A percentile compares a stretch with the other conserved stretches of the same genome.
Conservation (phyloP, 2,888 invertebrate species). For the Maniola hyperantus region DNA sequence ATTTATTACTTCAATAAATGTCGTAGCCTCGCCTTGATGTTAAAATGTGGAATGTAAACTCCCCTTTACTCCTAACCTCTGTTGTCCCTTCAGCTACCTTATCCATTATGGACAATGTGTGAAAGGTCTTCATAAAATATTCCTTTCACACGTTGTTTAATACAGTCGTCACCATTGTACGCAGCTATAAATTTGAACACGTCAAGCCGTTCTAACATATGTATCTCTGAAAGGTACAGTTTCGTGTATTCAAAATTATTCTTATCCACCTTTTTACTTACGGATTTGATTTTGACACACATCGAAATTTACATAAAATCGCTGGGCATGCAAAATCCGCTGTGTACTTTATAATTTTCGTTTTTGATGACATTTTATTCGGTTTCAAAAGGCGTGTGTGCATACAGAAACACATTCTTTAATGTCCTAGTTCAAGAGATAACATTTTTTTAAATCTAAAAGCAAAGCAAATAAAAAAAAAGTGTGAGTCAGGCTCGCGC, state of each 20-base stretch:
- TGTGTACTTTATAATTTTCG: no score
- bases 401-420: no score
- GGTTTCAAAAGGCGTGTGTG: no score
- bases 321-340: no score
- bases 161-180: constrained; percentile 5
- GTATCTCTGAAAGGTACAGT: neutral
- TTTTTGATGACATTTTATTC: no score
- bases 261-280: neutral
- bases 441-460: no score
- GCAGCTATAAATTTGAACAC: constrained; percentile 10
- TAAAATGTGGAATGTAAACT: constrained; percentile 9
- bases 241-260: constrained; percentile 10
- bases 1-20: constrained; percentile 1
- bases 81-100: constrained; percentile 14
- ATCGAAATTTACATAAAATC: neutral
- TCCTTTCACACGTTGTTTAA: constrained; percentile 18
- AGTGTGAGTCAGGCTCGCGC: no score
- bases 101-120: constrained; percentile 16
- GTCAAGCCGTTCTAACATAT: neutral
- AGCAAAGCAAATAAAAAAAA: no score
- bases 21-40: neutral
- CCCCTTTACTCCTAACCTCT: constrained; percentile 4
- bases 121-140: constrained; percentile 18
- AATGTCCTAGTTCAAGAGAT: no score
- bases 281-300: neutral